Base-by-base conservation (phyloP, 2,113 vertebrate species). In the Trochalopteron elliotii region DNA sequence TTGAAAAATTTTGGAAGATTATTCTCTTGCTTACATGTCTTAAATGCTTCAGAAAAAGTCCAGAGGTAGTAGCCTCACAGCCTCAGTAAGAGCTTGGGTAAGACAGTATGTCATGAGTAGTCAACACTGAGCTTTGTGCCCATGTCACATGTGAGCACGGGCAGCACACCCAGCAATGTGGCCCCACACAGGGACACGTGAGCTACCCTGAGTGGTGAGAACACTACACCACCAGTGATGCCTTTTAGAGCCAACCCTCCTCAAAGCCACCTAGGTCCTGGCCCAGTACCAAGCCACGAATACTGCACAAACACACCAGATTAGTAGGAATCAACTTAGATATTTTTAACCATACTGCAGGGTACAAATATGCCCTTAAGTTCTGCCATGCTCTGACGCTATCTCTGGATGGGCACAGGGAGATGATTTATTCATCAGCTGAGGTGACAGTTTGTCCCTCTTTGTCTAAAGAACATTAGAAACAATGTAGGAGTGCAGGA, bases 161-260 rank as follows among this genome's bases (percentile, higher is more conserved):
- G 7, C 44, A 47, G 42, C 40, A 27, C 6, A 49, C 2, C 2
- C 5, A 75, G 60, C 0, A 0, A 5, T 3, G 45, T 44, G 27
- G 63, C n/a, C 16, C 11, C 53, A 35, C 0, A 1, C 23, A 24
- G n/a, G 42, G 27, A 53, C 35, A 12, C 4, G 0, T 3, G 6
- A 39, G 40, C 55, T 40, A 10, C 30, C 33, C 13, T 0, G 2
- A 49, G 52, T 2, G 67, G 31, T 0, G 0, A 50, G n/a, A 53
- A 67, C 20, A 44, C 0, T 23, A 3, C 17, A 24, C 19, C 64
- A 35, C 37, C n/a, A 52, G 21, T 3, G 45, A 61, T 37, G 47
- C 17, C 12, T 42, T 69, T 50, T 82, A 59, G 60, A 65, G 22
- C 25, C 47, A 71, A 45, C 21, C 10, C 31, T 42, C 22, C 76